phyloP scores from a whole-genome alignment of 2,888 invertebrate genomes.

The Carcina quercana region DNA sequence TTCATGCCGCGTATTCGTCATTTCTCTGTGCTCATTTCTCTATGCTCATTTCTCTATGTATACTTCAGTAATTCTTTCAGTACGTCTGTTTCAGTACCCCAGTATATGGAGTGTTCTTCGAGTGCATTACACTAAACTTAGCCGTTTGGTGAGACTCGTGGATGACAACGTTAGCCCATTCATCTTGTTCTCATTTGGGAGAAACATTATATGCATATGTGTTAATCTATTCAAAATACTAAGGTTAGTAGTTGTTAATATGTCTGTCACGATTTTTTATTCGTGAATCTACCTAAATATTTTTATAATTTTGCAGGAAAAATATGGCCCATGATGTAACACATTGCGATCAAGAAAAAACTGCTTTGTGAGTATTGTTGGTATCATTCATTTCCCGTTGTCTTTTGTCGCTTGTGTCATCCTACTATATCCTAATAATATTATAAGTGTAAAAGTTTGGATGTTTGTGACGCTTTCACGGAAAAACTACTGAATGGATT shows the following conservation, averaged over 20 bases:
- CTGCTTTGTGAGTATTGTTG: slow-evolving; percentile 1
- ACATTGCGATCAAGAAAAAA: slow-evolving; percentile 14
- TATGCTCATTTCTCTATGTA: no score
- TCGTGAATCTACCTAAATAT: no score
- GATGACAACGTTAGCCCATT: slow-evolving; percentile 6
- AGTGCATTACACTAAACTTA: slow-evolving; percentile 5
- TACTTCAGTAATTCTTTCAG: no score
- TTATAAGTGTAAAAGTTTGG: no score
- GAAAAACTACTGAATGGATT: no score
- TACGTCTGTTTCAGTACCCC: slow-evolving; percentile 8
- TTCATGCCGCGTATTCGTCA: no score
- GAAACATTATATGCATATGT: slow-evolving; percentile 7
- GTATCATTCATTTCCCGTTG: no score
- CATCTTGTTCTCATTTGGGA: slow-evolving; percentile 6
- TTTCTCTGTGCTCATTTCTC: no score
- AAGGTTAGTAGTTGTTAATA: slow-evolving; percentile 3
- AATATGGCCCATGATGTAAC: slow-evolving; percentile 20
- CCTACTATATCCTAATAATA: no score
- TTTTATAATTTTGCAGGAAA: slow-evolving; percentile 2
- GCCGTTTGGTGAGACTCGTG: slow-evolving; percentile 1
- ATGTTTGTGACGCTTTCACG: no score
- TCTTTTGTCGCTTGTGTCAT: no score
- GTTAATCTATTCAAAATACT: slow-evolving; percentile 8
- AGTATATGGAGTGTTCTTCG: slow-evolving; percentile 8
- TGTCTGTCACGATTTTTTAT: no score